These are phyloP conservation scores for Protonemura montana DNA, from an alignment of 2,888 invertebrate species.

Conservation along the genomic window DNA sequence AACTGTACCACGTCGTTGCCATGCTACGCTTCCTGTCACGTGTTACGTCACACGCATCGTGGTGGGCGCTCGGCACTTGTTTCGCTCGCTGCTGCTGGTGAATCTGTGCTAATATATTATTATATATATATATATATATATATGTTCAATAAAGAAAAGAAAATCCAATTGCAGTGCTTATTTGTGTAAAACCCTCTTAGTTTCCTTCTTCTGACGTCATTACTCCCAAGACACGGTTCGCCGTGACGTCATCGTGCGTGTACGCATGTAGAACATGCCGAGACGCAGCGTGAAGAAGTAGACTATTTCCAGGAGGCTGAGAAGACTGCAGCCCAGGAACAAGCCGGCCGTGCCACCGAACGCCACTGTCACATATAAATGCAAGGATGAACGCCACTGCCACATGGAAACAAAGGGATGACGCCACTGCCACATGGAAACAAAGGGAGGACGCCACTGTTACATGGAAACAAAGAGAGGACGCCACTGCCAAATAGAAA, in stretches of 20 bases:
- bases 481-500: too few species aligned
- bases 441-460: too few species aligned
- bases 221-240: not conserved
- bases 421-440: too few species aligned
- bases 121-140: not conserved
- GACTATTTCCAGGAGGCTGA: not conserved
- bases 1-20: too few species aligned
- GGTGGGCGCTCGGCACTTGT: too few species aligned
- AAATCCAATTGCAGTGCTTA: not conserved
- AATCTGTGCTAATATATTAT: not conserved
- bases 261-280: not conserved
- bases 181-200: too few species aligned
- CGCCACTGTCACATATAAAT: constrained; percentile 5
- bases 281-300: constrained; percentile 3
- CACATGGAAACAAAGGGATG: too few species aligned
- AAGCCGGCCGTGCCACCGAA: not conserved
- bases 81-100: not conserved
- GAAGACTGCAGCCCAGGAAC: not conserved
- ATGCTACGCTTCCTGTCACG: too few species aligned
- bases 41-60: too few species aligned
- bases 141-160: not conserved
- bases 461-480: too few species aligned
- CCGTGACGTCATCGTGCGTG: not conserved
- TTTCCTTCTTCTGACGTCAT: too few species aligned
- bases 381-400: too few species aligned